These are phyloP conservation scores for Chrysolina americana DNA, from an alignment of 2,888 invertebrate genomes.

Conservation along the genomic window DNA sequence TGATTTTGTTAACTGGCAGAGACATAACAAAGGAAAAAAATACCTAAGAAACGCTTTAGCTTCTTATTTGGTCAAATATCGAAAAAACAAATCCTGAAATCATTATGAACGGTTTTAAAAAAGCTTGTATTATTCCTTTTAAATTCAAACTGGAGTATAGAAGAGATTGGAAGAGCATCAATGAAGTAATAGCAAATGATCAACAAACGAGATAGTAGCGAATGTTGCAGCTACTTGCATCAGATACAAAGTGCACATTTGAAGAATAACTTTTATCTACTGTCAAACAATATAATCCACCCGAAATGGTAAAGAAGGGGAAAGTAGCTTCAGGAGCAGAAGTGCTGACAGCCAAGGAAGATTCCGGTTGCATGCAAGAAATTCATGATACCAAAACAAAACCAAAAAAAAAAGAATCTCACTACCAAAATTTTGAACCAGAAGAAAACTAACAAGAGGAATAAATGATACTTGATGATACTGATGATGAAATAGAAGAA, in stretches of 20 bases:
- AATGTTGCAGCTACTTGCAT: not conserved
- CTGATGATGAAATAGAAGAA: conserved; percentile 14
- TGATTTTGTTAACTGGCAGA: not conserved
- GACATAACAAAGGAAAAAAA: conserved; percentile 13
- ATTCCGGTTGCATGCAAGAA: not conserved
- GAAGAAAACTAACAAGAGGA: conserved; percentile 7
- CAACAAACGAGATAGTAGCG: not conserved
- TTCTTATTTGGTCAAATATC: conserved; percentile 17
- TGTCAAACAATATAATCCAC: conserved; percentile 5
- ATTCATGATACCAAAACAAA: conserved; percentile 12
- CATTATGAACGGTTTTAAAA: conserved; percentile 24
- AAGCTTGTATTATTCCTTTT: conserved; percentile 20
- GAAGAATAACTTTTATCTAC: conserved; percentile 3
- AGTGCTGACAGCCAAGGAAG: conserved; percentile 1
- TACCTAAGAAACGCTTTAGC: conserved; percentile 19
- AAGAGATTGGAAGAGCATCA: conserved; percentile 24
- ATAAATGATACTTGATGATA: conserved; percentile 13
- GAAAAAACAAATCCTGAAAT: conserved; percentile 25
- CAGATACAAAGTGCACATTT: too few relatives aligned
- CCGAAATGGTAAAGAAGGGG: conserved; percentile 3
- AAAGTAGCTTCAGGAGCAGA: conserved; percentile 5
- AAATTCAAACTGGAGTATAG: conserved; percentile 3
- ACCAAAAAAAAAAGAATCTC: not conserved
- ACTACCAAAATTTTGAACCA: conserved; percentile 2
- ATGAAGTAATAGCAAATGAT: not conserved